Evolutionary conservation across 1,140 invertebrate genomes (phyloP), one percentile per base, ranked within the genome.

Genomic region (Ditylenchus dipsaci): DNA sequence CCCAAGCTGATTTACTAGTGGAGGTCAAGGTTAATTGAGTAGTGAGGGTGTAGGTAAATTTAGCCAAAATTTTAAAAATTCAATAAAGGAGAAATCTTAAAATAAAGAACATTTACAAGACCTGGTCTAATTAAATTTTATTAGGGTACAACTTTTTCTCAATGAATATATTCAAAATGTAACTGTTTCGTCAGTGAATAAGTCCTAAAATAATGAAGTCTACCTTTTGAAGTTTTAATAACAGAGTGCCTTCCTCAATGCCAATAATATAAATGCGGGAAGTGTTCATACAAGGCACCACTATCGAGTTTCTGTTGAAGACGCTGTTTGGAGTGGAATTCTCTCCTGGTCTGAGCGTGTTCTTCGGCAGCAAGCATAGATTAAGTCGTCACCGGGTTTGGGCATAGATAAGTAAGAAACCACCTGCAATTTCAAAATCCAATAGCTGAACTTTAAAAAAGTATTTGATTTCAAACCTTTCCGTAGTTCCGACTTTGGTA

Each of bases 201-300:
- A n/a, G n/a, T n/a, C n/a, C 26, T 63, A 38, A 13, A 38, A 33
- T 3, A 9, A 23, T 27, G 71, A 23, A 21, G 23, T 23, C 0
- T 33, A 78, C 69, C 30, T 74, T 73, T 38, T n/a, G 69, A 9
- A 27, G 75, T 29, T 38, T 68, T 33, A 21, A 75, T 29, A 21
- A 23, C 27, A 17, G 21, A 9, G 27, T 45, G 33, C 33, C 19
- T 29, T 76, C 64, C n/a, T 76, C 72, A 27, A 74, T 66, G n/a
- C 26, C 49, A 30, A 74, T 29, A 33, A 73, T 26, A 42, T 74
- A 74, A 63, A 74, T 75, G 23, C 72, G 29, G 11, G 72, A 74
- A 11, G 74, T 74, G 38, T 73, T 71, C 21, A 76, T 47, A 29
- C 73, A 76, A 68, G 72, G 72, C 53, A 76, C 53, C 23, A 74